These are phyloP conservation scores for Kryphioiulus occultus DNA, from an alignment of 2,888 invertebrate species.

Conservation along the genomic window DNA sequence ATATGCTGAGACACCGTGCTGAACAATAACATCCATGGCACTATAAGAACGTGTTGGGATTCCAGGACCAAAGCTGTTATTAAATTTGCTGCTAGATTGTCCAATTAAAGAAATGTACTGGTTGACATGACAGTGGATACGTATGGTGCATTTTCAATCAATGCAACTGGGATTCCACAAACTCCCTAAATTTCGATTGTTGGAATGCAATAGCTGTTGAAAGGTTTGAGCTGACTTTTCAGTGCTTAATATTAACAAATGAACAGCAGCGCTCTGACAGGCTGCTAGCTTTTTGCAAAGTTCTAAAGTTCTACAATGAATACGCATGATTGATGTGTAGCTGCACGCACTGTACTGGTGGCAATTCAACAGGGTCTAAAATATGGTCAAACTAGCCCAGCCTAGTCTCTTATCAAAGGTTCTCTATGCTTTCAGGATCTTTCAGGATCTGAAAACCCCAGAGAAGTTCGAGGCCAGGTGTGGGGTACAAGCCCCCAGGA, in stretches of 20 bases:
- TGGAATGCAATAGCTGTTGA: not conserved
- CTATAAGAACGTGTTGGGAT: too few species aligned
- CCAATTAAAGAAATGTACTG: not conserved
- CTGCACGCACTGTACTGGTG: not conserved
- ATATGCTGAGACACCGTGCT: too few species aligned
- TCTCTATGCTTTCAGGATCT: not conserved
- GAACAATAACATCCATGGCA: too few species aligned
- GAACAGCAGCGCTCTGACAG: not conserved
- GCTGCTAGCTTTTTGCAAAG: not conserved
- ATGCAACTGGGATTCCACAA: not conserved
- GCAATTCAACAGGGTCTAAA: not conserved
- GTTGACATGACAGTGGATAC: not conserved
- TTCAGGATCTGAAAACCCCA: not conserved
- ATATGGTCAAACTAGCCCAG: not conserved
- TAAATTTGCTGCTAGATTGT: not conserved
- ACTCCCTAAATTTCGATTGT: not conserved
- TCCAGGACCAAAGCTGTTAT: not conserved
- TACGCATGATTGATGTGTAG: slow-evolving; percentile 7
- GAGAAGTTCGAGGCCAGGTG: not conserved
- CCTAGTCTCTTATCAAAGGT: not conserved
- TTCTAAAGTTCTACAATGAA: not conserved
- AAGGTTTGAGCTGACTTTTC: not conserved
- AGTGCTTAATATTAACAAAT: slow-evolving; percentile 3
- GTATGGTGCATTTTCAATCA: not conserved
- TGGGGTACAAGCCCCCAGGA: not conserved